A percentile compares a stretch with the other conserved stretches of the same genome.
phyloP scores from a whole-genome alignment of 2,113 vertebrate genomes.

The Perccottus glenii region DNA sequence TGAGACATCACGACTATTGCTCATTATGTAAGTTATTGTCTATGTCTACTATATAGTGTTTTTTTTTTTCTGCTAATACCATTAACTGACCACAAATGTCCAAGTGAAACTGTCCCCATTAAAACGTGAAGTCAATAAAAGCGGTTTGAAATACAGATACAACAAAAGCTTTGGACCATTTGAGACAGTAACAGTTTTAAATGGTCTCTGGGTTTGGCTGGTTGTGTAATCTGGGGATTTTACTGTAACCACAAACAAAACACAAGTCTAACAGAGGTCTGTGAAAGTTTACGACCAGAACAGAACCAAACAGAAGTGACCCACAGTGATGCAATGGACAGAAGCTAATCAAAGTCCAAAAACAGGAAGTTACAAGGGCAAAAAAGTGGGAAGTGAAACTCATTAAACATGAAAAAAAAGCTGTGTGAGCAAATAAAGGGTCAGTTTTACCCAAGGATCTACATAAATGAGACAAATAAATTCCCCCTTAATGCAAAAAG shows the following conservation, averaged over 20 bases:
- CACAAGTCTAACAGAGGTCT: neutral
- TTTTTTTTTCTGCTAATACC: neutral
- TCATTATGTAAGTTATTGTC: neutral
- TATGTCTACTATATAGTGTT: neutral
- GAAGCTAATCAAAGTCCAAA: slow-evolving; percentile 13
- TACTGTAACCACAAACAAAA: slow-evolving; percentile 3
- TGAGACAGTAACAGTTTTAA: neutral
- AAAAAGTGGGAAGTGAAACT: neutral
- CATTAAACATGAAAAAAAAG: neutral
- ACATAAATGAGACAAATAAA: too few species aligned
- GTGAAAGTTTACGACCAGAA: neutral
- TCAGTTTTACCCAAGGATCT: too few species aligned
- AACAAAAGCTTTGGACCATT: neutral
- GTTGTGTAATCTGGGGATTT: slow-evolving; percentile 3
- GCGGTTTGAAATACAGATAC: neutral
- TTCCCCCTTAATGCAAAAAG: too few species aligned
- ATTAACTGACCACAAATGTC: neutral
- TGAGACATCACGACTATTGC: too few species aligned
- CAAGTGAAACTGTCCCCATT: neutral
- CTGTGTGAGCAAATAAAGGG: neutral
- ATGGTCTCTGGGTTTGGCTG: neutral
- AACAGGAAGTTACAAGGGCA: slow-evolving; percentile 31
- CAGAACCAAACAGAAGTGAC: neutral
- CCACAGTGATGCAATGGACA: slow-evolving; percentile 17
- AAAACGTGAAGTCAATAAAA: neutral